Base-by-base conservation (phyloP, 2,797 vertebrate species). In the Coracias cyanogaster region DNA sequence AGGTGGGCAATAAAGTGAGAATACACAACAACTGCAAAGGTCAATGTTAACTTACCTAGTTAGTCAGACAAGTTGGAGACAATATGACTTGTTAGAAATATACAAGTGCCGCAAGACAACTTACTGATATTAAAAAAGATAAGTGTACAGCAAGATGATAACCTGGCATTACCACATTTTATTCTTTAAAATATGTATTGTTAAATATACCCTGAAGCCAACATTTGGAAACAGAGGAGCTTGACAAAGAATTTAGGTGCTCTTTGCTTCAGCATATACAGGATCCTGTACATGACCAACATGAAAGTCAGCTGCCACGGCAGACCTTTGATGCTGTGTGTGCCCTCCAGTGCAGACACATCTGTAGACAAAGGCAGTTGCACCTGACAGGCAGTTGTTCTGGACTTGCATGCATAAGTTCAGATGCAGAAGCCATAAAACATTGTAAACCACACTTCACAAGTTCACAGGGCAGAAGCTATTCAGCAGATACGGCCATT, bases 371-470 rank as follows among this genome's bases (percentile, higher is more conserved):
- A 79, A 80, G 62, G 43, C 3, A 1, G 28, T 5, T 73, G 55
- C 71, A 54, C 57, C 33, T 89, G 77, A 74, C 67, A 93, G 78
- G 35, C 22, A 66, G 33, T 31, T 0, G 0, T 79, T 67, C 65
- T 84, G 78, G 71, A 48, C 69, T 88, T 72, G 74, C 79, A 91
- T 79, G 55, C 35, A 12, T 67, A 70, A 94, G 72, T 86, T 93
- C 96, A 96, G 82, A 89, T 71, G 26, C 55, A 95, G 33, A 79
- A 94, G 90, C 55, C 80, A 78, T 93, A 86, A 95, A 97, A 94
- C 57, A 57, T n/a, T 41, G 29, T 69, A 94, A 96, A 88, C 52
- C 57, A 84, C 43, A 39, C 74, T 84, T 95, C 83, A 72, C 78
- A 90, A 21, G 84, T 82, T 93, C 49, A 85, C 70, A 82, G 29